A percentile compares a stretch with the other conserved stretches of the same genome.
Evolutionary conservation across 2,797 vertebrate genomes (phyloP).

Genomic region (Sebastiscus tertius): DNA sequence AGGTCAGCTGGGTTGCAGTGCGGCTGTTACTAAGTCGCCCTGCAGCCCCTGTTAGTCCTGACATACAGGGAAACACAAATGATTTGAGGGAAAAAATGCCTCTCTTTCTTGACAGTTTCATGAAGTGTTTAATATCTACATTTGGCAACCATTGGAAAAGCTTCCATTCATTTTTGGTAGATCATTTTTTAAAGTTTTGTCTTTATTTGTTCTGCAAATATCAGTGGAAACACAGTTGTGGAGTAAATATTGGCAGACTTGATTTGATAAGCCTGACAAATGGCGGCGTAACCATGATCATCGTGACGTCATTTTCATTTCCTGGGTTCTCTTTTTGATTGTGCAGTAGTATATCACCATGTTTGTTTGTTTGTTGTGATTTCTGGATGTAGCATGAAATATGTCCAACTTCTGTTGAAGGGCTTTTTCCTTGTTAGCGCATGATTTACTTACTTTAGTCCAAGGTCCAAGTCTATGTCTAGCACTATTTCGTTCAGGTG

Average conservation of each 20-base stretch:
- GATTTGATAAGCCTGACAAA: not conserved
- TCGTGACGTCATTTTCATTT: not conserved
- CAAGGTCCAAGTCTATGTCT: not conserved
- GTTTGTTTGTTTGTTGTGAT: not conserved
- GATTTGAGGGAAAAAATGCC: not conserved
- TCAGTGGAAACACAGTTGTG: not conserved
- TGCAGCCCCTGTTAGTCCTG: not conserved
- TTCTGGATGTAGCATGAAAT: not conserved
- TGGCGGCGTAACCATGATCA: not conserved
- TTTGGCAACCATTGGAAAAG: not conserved
- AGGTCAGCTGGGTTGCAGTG: conserved; percentile 22
- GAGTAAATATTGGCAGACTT: not conserved
- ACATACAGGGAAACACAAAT: not conserved
- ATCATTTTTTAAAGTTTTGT: not conserved
- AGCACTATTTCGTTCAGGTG: not conserved
- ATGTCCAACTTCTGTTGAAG: not conserved
- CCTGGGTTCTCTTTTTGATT: not conserved
- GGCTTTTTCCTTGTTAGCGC: not conserved
- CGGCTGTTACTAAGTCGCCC: not conserved
- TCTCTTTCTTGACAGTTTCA: not conserved
- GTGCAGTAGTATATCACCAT: not conserved
- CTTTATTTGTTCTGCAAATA: not conserved
- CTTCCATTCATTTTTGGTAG: not conserved
- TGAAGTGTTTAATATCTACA: not conserved
- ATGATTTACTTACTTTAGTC: not conserved